These are phyloP conservation scores for Chrysina gloriosa DNA, from an alignment of 2,888 invertebrate genomes.

Conservation along the genomic window DNA sequence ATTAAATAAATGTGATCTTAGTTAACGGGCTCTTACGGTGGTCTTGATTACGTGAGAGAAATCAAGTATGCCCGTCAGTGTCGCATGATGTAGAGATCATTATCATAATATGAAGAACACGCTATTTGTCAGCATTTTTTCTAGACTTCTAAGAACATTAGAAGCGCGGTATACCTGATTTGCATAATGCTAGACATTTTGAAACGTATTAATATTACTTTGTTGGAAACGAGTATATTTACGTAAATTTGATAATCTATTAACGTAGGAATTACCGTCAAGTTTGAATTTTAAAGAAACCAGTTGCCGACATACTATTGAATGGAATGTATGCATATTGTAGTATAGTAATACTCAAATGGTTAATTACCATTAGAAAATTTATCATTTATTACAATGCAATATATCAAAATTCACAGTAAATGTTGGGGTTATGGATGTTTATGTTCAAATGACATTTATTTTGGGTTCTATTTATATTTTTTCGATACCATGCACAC, in stretches of 20 bases:
- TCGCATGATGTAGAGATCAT: conserved; percentile 11
- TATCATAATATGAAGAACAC: conserved; percentile 32
- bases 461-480: too few species aligned
- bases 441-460: too few species aligned
- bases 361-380: too few species aligned
- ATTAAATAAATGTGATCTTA: conserved; percentile 30
- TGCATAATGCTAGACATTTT: conserved; percentile 22
- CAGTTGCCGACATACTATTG: too few species aligned
- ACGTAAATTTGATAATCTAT: conserved; percentile 14
- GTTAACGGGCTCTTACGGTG: conserved; percentile 33
- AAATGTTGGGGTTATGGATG: too few species aligned
- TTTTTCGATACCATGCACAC: too few species aligned
- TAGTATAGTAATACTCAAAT: too few species aligned
- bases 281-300: not conserved
- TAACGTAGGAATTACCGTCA: not conserved
- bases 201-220: conserved; percentile 19
- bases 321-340: too few species aligned
- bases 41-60: conserved; percentile 33
- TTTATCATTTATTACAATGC: too few species aligned
- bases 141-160: conserved; percentile 26
- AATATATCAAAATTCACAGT: too few species aligned
- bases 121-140: conserved; percentile 29
- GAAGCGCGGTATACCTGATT: not conserved
- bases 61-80: conserved; percentile 13
- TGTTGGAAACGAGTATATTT: conserved; percentile 12